Conservation (phyloP, 1,140 invertebrate genomes). For the Sycobia sp. region DNA sequence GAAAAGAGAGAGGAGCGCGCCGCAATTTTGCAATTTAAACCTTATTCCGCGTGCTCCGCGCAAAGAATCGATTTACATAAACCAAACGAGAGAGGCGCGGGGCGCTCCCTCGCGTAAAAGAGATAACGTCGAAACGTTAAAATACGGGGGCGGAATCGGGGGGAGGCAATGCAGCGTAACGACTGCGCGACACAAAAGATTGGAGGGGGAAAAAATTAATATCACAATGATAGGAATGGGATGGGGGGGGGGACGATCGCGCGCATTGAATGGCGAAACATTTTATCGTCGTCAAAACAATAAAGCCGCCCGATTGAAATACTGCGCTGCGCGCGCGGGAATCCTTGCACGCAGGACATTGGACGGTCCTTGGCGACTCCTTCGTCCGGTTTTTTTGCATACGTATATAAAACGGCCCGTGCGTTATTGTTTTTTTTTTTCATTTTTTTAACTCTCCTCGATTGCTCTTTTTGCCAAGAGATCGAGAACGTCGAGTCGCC, state of each 20-base stretch:
- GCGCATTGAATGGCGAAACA: background rate
- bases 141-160: background rate
- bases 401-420: no score
- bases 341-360: background rate
- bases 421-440: no score
- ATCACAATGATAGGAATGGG: slow-evolving; percentile 8
- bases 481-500: no score
- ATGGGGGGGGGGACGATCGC: background rate
- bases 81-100: no score
- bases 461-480: no score
- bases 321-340: background rate
- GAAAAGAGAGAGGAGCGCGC: background rate
- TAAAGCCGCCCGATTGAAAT: slow-evolving; percentile 18
- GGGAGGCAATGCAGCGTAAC: background rate
- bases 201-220: slow-evolving; percentile 9
- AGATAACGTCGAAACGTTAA: slow-evolving; percentile 15
- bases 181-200: background rate
- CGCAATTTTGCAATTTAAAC: slow-evolving; percentile 3
- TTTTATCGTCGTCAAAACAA: slow-evolving; percentile 22
- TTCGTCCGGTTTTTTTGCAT: background rate
- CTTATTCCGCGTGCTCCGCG: background rate
- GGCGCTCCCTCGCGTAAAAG: slow-evolving; percentile 11
- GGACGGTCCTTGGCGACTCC: no score
- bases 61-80: slow-evolving; percentile 7
- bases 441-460: no score